Evolutionary conservation across 2,888 invertebrate species (phyloP), one percentile per base, ranked within the genome.

Genomic region (Ennomos quercinarius): DNA sequence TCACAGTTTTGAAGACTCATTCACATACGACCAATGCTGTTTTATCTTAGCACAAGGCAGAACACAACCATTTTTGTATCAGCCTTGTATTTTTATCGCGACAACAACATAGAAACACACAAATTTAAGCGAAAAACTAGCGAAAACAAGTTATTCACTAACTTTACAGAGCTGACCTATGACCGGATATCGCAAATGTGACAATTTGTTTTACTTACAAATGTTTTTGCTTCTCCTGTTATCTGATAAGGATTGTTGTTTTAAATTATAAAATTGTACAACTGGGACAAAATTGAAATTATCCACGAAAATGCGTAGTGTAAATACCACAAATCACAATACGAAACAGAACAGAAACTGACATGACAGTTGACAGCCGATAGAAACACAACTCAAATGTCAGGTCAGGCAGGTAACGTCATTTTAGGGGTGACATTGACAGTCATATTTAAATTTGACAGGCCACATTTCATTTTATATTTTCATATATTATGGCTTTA

Each of bases 241-340:
- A 41, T 36, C 10, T 41, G 45, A 42, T 50, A 39, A 39, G 17
- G 39, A 37, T 53, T 46, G 12, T 35, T 57, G 17, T 38, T 17
- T 17, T 42, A 12, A 35, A 36, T 36, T 45, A 12, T 46, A 61
- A 12, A 35, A 36, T 36, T 45, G 17, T 46, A 61, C 58, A 62
- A 66, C 45, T 50, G 44, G 36, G 44, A 41, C 64, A 58, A 73
- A 70, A 69, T 53, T 63, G 10, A 61, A 54, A 61, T 64, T 58
- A 64, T 65, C 57, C 56, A 64, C 62, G 65, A 69, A 78, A 77
- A 78, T 81, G 78, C 80, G 82, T 83, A 78, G 74, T 49, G 74
- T 78, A 80, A 78, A 81, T 79, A 83, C 62, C 17, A 17, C 17
- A 17, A 17, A 83, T 61, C 17, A 17, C 17, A 17, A 17, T 17